Percentiles rank a stretch among this genome's conserved stretches.
phyloP scores from a whole-genome alignment of 2,113 vertebrate species.

The Ariopsis seemanni region DNA sequence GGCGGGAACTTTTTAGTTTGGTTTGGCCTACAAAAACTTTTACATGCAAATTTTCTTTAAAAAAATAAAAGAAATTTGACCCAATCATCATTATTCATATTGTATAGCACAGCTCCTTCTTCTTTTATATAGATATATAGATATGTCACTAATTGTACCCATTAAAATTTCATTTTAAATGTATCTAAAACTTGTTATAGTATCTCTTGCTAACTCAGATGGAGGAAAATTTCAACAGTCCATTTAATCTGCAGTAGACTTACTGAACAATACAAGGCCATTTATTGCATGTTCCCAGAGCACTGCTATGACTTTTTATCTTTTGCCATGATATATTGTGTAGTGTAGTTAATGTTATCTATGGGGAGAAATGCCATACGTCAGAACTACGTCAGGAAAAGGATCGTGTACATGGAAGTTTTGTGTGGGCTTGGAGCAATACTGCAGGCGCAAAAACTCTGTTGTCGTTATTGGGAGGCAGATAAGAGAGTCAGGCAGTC shows the following conservation, averaged over 20 bases:
- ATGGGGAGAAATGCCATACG: background rate
- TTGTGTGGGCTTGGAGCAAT: background rate
- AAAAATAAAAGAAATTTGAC: background rate
- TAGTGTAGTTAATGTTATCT: conserved; percentile 27
- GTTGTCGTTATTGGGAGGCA: conserved; percentile 14
- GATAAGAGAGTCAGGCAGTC: conserved; percentile 12
- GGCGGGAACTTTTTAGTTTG: background rate
- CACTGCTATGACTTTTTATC: background rate
- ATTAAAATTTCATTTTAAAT: background rate
- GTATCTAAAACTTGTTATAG: too few relatives aligned
- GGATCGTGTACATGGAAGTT: background rate
- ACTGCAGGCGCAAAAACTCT: conserved; percentile 14
- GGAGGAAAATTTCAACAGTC: conserved; percentile 17
- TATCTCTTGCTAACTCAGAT: background rate
- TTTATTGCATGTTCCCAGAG: conserved; percentile 34
- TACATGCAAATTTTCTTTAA: background rate
- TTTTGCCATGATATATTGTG: conserved; percentile 1
- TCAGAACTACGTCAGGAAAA: conserved; percentile 13
- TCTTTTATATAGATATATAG: background rate
- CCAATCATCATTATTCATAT: background rate
- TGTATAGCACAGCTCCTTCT: background rate
- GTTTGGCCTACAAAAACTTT: background rate
- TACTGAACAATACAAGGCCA: conserved; percentile 31
- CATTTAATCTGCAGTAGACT: conserved; percentile 28
- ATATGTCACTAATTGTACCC: background rate